Evolutionary conservation across 2,113 vertebrate species (phyloP).

Genomic region (Takifugu flavidus): DNA sequence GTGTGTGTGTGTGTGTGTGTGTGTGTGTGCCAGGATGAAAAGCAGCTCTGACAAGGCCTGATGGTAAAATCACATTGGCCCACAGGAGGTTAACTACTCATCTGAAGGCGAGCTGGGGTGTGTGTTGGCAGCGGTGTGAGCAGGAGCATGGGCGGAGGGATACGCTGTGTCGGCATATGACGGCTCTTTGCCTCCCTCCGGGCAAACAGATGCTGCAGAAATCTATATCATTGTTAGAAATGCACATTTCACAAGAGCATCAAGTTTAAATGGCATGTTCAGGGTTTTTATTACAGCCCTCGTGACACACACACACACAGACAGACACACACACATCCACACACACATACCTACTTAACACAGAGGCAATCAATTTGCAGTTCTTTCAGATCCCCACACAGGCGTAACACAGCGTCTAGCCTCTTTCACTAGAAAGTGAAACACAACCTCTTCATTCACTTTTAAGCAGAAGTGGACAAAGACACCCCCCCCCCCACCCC

Average conservation of each 20-base stretch:
- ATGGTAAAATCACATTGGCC: slow-evolving; percentile 64
- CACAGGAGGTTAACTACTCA: slow-evolving; percentile 53
- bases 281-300: slow-evolving; percentile 2
- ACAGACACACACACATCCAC: slow-evolving; percentile 6
- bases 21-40: slow-evolving; percentile 36
- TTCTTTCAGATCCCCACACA: slow-evolving; percentile 9
- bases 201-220: neutral
- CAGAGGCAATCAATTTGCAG: slow-evolving; percentile 1
- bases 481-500: neutral
- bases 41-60: slow-evolving; percentile 41
- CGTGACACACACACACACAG: slow-evolving; percentile 1
- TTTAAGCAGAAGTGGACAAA: slow-evolving; percentile 14
- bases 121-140: slow-evolving; percentile 7
- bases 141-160: neutral
- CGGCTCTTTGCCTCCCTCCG: neutral
- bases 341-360: neutral
- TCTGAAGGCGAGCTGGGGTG: slow-evolving; percentile 26
- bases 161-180: neutral
- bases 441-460: slow-evolving; percentile 30
- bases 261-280: slow-evolving; percentile 20
- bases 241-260: slow-evolving; percentile 2
- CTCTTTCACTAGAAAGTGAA: slow-evolving; percentile 25
- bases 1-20: neutral
- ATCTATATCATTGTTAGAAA: no score
- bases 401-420: slow-evolving; percentile 8